Conservation (phyloP, 2,888 invertebrate genomes). For the Mactromeris polynyma region DNA sequence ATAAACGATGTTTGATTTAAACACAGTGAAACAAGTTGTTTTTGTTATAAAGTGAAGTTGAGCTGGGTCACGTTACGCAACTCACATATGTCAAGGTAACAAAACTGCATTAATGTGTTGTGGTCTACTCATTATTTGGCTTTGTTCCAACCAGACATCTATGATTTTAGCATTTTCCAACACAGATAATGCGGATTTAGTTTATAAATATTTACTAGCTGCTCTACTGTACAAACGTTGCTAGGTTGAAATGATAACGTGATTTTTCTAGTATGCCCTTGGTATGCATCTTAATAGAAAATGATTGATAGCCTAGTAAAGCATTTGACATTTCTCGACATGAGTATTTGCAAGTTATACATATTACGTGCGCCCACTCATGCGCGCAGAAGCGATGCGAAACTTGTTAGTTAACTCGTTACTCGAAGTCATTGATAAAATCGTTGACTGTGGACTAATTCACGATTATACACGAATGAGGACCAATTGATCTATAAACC, state of each 20-base stretch:
- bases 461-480: too few species aligned
- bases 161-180: not conserved
- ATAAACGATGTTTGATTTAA: not conserved
- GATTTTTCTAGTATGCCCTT: not conserved
- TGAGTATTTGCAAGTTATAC: not conserved
- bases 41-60: not conserved
- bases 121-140: not conserved
- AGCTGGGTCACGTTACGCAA: not conserved
- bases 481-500: too few species aligned
- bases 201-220: not conserved
- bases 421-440: too few species aligned
- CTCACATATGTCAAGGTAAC: not conserved
- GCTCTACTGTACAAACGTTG: not conserved
- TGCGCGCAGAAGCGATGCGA: not conserved
- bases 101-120: not conserved
- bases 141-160: not conserved
- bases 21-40: not conserved
- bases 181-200: not conserved
- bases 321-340: not conserved
- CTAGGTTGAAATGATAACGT: not conserved
- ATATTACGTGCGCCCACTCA: not conserved
- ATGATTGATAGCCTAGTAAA: not conserved
- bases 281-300: not conserved
- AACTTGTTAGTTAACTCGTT: too few species aligned
- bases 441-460: too few species aligned